Evolutionary conservation across 2,113 vertebrate species (phyloP).

Genomic region (Mungos mungo): DNA sequence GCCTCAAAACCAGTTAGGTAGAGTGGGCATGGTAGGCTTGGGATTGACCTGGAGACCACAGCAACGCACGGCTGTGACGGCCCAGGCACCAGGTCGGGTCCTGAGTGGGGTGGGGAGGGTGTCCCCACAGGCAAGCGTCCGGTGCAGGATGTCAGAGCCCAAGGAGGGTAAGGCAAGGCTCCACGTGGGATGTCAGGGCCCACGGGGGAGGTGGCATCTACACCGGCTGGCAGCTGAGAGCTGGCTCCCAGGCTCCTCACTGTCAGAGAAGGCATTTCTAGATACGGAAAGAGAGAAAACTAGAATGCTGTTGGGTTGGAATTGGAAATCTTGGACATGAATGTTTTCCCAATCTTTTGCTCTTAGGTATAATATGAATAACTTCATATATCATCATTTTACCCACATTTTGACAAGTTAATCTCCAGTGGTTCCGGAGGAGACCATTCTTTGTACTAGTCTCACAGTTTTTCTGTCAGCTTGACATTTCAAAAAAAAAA

Average conservation of each 20-base stretch:
- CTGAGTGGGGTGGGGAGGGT: background rate
- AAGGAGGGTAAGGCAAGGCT: background rate
- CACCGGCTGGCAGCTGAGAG: background rate
- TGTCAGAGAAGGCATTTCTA: background rate
- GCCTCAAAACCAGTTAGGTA: background rate
- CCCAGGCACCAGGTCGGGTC: background rate
- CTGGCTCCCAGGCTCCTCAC: background rate
- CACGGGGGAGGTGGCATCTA: background rate
- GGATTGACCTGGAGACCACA: background rate
- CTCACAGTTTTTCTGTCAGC: background rate
- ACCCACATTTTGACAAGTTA: background rate
- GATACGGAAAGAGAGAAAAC: background rate
- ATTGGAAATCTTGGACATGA: background rate
- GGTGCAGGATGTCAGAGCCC: background rate
- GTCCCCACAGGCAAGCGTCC: background rate
- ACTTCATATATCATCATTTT: background rate
- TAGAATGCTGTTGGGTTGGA: background rate
- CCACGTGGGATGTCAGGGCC: background rate
- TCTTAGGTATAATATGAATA: background rate
- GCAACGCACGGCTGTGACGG: background rate
- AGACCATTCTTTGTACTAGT: background rate
- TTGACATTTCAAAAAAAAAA: constrained; percentile 19
- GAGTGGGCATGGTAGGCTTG: background rate
- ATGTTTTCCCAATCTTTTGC: background rate
- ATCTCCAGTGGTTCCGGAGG: background rate